These are phyloP conservation scores for Centroberyx gerrardi DNA, from an alignment of 2,797 vertebrate genomes.

Conservation along the genomic window DNA sequence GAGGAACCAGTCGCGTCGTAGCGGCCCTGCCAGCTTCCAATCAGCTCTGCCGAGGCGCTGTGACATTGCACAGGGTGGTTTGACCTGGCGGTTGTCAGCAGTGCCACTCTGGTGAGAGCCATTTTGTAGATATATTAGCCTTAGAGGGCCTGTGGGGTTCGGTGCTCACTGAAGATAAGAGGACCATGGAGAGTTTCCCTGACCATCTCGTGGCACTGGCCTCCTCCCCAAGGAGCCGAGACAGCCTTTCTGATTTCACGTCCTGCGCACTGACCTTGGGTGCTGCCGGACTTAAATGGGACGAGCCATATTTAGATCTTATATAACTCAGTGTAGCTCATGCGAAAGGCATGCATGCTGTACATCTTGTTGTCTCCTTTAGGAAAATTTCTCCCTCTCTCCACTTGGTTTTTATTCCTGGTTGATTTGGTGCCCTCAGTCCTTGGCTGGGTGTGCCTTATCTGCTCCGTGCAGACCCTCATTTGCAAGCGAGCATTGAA, in stretches of 20 bases:
- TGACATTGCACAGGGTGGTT: conserved; percentile 62
- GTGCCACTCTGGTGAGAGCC: conserved; percentile 59
- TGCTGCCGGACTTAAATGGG: conserved; percentile 54
- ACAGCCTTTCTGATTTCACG: conserved; percentile 52
- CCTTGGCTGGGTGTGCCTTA: conserved; percentile 84
- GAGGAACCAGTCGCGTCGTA: conserved; percentile 32
- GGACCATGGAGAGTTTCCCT: conserved; percentile 61
- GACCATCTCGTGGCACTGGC: conserved; percentile 62
- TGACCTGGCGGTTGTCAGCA: conserved; percentile 62
- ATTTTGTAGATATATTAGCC: conserved; percentile 68
- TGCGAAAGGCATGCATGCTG: conserved; percentile 38
- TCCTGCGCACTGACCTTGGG: conserved; percentile 69
- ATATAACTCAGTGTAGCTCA: conserved; percentile 51
- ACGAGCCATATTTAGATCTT: conserved; percentile 58
- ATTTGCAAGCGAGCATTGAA: conserved; percentile 83
- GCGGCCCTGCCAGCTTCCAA: conserved; percentile 32
- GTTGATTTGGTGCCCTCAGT: conserved; percentile 82
- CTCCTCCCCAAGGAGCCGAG: conserved; percentile 47
- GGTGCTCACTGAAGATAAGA: conserved; percentile 74
- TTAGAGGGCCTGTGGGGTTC: conserved; percentile 64
- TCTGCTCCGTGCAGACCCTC: conserved; percentile 84
- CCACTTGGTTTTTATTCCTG: conserved; percentile 65
- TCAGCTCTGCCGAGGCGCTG: conserved; percentile 25
- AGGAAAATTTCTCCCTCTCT: conserved; percentile 62
- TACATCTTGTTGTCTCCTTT: conserved; percentile 68